phyloP scores from a whole-genome alignment of 2,888 invertebrate genomes.

The Plusia festucae region DNA sequence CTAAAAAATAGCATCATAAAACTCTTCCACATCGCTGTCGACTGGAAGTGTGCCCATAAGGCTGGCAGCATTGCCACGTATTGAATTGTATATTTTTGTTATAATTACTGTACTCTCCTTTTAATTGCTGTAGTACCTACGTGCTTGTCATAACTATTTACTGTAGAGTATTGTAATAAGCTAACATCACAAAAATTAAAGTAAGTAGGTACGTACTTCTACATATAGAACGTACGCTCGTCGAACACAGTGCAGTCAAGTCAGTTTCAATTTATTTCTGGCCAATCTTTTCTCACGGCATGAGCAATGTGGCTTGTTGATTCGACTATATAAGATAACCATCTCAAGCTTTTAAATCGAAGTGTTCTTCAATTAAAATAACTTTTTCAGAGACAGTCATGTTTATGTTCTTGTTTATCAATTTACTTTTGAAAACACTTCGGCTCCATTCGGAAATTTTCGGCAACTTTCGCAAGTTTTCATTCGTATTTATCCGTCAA shows the following conservation, averaged over 20 bases:
- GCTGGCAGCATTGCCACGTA: too few species aligned
- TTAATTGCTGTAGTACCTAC: too few species aligned
- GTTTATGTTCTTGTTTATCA: background rate
- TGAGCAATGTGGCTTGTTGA: conserved; percentile 1
- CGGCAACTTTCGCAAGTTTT: conserved; percentile 1
- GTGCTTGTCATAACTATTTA: too few species aligned
- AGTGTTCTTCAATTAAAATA: background rate
- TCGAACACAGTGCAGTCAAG: background rate
- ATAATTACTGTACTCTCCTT: too few species aligned
- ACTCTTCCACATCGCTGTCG: too few species aligned
- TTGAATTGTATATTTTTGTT: too few species aligned
- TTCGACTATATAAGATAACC: background rate
- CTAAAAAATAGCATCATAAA: too few species aligned
- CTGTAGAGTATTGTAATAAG: too few species aligned
- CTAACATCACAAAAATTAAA: too few species aligned
- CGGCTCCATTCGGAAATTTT: background rate
- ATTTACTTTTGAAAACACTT: background rate
- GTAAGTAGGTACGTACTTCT: too few species aligned
- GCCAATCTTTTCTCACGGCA: conserved; percentile 3
- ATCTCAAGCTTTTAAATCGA: background rate
- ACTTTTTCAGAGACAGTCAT: background rate
- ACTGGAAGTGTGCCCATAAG: too few species aligned
- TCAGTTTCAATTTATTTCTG: background rate
- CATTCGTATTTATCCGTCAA: background rate
- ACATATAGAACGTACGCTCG: too few species aligned